A percentile compares a stretch with the other conserved stretches of the same genome.
These are phyloP conservation scores for Climacteris rufus DNA, from an alignment of 2,113 vertebrate genomes.

Conservation along the genomic window DNA sequence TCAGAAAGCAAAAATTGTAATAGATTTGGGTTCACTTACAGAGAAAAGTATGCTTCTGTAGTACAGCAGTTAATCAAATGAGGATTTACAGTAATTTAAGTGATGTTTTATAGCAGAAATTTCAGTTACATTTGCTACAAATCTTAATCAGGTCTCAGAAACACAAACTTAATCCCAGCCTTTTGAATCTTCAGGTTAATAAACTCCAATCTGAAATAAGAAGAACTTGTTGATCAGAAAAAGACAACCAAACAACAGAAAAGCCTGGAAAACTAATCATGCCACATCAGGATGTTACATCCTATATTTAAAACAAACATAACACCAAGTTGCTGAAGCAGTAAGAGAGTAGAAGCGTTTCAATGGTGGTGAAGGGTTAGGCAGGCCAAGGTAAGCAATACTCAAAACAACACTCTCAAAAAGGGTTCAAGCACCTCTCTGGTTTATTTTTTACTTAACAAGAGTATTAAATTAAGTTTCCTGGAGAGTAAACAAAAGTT, in stretches of 20 bases:
- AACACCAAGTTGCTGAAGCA: not conserved
- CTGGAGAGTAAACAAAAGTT: not conserved
- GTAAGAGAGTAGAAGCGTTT: not conserved
- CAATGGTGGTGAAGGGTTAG: not conserved
- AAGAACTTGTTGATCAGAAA: not conserved
- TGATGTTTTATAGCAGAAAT: not conserved
- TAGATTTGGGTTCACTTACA: not conserved
- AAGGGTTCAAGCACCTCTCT: not conserved
- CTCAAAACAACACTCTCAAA: not conserved
- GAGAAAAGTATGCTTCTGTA: not conserved
- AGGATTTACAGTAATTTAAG: not conserved
- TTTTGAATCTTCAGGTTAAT: not conserved
- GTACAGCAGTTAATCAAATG: not conserved
- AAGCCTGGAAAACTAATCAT: not conserved
- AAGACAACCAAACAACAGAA: not conserved
- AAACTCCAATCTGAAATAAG: not conserved
- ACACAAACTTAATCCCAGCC: not conserved
- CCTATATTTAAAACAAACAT: not conserved
- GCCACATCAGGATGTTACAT: not conserved
- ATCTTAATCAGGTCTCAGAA: not conserved
- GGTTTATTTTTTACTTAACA: not conserved
- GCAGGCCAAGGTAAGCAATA: not conserved
- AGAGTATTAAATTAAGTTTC: not conserved
- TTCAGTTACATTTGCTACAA: not conserved
- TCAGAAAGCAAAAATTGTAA: not conserved